Base-by-base conservation (phyloP, 2,797 vertebrate species). In the Phrynocephalus vlangalii region DNA sequence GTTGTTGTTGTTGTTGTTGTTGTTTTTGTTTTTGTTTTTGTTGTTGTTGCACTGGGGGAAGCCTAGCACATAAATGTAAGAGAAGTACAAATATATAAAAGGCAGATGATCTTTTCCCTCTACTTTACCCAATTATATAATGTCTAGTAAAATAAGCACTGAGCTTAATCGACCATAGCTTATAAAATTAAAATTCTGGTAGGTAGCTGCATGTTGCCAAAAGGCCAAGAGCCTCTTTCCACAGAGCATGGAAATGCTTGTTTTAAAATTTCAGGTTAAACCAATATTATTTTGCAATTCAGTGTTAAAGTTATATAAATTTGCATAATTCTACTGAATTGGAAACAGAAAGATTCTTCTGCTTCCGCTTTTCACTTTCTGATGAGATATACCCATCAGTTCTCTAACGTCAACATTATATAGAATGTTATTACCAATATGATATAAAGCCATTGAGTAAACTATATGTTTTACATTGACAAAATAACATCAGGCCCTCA, bases 261-360 rank as follows among this genome's bases (percentile, higher is more conserved):
- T 91, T 96, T 95, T 93, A 95, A 72, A 95, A 95, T 96, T 94
- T 94, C 94, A 95, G 93, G 94, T 96, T 95, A 94, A 96, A 95
- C 91, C 93, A 95, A 96, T 90, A 90, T 93, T 96, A 95, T 92
- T 77, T 94, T 94, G 91, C 92, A 93, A 70, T 91, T 92, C 22
- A 38, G 91, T 86, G 94, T 91, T 85, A 83, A 90, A 96, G 93
- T 87, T 95, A 94, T 95, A 94, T 94, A 94, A 90, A 90, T 94
- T 95, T 92, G 85, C 83, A 91, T 85, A 85, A 63, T 94, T 83
- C 87, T 28, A 87, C 85, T 84, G 90, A 93, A 87, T 88, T 84
- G 84, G 20, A 80, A 88, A 80, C 70, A 73, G 66, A 67, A 84
- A 76, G 6, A 80, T 6, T 33, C n/a, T 83, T 20, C 0, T 5